Base-by-base conservation (phyloP, 2,888 invertebrate species). In the Cetonia aurata region DNA sequence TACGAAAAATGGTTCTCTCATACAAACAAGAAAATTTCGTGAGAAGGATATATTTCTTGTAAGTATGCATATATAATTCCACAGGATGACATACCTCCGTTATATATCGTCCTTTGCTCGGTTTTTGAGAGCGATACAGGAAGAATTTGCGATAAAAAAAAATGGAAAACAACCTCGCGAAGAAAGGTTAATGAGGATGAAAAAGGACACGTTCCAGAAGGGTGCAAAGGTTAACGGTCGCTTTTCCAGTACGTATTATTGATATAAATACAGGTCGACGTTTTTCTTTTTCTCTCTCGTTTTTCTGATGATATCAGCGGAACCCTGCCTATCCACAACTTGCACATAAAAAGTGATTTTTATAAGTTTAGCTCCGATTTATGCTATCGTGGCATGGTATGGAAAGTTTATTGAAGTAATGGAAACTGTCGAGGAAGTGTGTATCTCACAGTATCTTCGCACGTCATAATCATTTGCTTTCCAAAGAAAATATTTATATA, bases 181-280 rank as follows among this genome's bases (percentile, higher is more conserved):
- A 60, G 60, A 60, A 60, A 60, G 60, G 60, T 60, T 60, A 60
- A 60, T 60, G 60, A 60, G 60, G 60, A 60, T 60, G 46, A 46
- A 60, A 60, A 60, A 60, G 60, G 60, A 60, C 60, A 60, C 60
- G 60, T 60, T 60, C 31, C 60, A 48, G 60, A 48, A 46, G 60
- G 60, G 60, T 60, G 60, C 25, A 60, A 60, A 60, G 60, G 60
- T 60, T 60, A 60, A 60, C 60, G 48, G 48, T 46, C 60, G 48
- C 48, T 60, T 60, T 60, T 46, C 46, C 33, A 15, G 31, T 13
- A 8, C 46, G 19, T 60, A 60, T 48, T 48, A 60, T 48, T 60
- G 60, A 46, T 13, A 15, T 46, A 60, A 31, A 48, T 48, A 60
- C 60, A 60, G 59, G 25, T 44, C 59, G 33, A 25, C 60, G 25